Percentiles rank a stretch among this genome's conserved stretches.
Conservation (phyloP, 2,797 vertebrate species). For the Hemitrygon akajei region DNA sequence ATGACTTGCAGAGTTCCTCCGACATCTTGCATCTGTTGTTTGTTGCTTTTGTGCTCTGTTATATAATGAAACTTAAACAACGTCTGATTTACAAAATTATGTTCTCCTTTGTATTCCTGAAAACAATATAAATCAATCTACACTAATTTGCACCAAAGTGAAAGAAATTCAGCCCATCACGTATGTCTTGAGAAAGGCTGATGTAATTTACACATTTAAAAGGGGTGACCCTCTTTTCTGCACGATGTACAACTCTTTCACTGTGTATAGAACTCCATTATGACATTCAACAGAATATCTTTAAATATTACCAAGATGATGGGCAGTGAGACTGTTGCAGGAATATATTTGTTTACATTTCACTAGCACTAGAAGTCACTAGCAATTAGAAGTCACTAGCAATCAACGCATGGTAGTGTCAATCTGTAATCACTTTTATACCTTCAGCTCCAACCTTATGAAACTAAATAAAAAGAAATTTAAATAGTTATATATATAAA, state of each 20-base stretch:
- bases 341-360: neutral
- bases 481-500: too few species aligned
- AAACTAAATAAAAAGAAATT: neutral
- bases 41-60: neutral
- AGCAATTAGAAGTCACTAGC: neutral
- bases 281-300: neutral
- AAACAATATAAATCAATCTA: neutral
- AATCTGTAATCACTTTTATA: neutral
- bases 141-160: neutral
- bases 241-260: neutral
- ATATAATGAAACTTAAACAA: neutral
- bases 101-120: neutral
- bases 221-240: neutral
- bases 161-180: constrained; percentile 44
- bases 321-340: neutral
- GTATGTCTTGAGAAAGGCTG: constrained; percentile 42
- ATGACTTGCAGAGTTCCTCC: too few species aligned
- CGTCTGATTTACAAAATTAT: neutral
- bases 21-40: too few species aligned
- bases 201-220: constrained; percentile 32
- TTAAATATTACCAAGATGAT: neutral
- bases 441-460: neutral
- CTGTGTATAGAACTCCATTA: neutral
- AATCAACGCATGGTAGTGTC: neutral
- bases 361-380: neutral